Conservation (phyloP, 2,113 vertebrate species). For the Bombycilla garrulus region DNA sequence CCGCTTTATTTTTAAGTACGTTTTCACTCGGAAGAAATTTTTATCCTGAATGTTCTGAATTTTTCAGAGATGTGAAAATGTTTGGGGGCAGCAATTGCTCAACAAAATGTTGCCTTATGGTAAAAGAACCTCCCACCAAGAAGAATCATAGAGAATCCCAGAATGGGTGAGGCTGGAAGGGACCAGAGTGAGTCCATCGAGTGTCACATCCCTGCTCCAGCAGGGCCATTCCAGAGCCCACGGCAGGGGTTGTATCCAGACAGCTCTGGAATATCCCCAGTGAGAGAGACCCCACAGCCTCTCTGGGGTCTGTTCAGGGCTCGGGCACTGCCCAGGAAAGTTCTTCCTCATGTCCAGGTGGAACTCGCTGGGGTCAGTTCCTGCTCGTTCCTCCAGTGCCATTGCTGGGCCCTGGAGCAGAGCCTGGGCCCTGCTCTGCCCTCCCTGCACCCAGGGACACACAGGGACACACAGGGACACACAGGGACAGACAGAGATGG, state of each 20-base stretch:
- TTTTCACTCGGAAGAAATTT: not conserved
- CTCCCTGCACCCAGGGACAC: not conserved
- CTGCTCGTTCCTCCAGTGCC: not conserved
- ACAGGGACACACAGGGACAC: no score
- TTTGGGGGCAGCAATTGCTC: not conserved
- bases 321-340: accelerated
- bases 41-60: not conserved
- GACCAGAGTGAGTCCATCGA: not conserved
- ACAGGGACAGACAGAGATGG: no score
- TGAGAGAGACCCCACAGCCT: not conserved
- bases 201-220: not conserved
- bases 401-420: no score
- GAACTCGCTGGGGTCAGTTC: not conserved
- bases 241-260: not conserved
- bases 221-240: not conserved
- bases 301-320: not conserved
- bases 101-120: not conserved
- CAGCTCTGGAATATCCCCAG: not conserved
- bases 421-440: not conserved
- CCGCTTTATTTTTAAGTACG: not conserved
- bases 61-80: not conserved
- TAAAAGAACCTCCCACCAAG: not conserved
- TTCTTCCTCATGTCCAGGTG: not conserved
- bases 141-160: not conserved
- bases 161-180: accelerated